Conservation (phyloP, 2,113 vertebrate genomes). For the Anhinga anhinga region DNA sequence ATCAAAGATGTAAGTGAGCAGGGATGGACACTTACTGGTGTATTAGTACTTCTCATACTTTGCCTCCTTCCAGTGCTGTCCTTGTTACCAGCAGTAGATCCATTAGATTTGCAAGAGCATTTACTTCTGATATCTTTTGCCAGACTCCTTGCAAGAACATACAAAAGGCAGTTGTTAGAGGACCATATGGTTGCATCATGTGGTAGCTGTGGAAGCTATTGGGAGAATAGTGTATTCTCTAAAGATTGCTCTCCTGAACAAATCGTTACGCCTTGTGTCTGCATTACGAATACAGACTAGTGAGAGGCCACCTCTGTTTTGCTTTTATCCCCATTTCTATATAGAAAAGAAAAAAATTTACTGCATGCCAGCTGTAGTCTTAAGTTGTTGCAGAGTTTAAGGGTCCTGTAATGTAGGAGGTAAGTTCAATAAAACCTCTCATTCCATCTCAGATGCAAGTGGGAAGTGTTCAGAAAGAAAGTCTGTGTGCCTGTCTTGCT, state of each 20-base stretch:
- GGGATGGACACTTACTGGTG: neutral
- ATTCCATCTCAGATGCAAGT: neutral
- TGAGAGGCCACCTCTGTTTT: neutral
- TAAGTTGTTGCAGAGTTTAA: neutral
- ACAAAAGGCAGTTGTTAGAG: constrained; percentile 29
- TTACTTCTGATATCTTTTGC: neutral
- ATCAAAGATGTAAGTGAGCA: neutral
- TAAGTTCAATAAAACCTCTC: neutral
- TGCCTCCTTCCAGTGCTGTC: neutral
- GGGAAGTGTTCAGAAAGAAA: neutral
- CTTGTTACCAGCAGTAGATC: neutral
- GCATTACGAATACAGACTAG: neutral
- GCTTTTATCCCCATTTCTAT: neutral
- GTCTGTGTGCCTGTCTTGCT: neutral
- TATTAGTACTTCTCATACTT: neutral
- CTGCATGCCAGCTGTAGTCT: neutral
- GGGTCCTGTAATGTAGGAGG: neutral
- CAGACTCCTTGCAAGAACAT: neutral
- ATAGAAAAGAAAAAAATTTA: neutral
- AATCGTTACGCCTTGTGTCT: neutral
- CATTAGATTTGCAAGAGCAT: neutral
- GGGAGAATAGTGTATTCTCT: neutral
- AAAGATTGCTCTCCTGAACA: neutral
- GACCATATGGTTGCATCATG: constrained; percentile 5
- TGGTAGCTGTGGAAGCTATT: constrained; percentile 8